These are phyloP conservation scores for Nibea coibor DNA, from an alignment of 2,113 vertebrate species.

Conservation along the genomic window DNA sequence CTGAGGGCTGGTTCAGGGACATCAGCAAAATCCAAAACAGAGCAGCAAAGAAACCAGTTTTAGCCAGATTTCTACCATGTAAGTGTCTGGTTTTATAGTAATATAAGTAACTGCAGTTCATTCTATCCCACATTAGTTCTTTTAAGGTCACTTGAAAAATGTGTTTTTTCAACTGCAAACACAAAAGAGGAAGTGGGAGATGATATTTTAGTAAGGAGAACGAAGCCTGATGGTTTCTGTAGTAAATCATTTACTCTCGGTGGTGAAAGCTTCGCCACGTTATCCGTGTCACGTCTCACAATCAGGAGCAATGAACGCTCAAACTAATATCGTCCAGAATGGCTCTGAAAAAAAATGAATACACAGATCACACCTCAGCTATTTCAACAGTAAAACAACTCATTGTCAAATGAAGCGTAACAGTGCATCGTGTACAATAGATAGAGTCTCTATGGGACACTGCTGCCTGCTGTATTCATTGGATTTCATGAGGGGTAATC, in stretches of 20 bases:
- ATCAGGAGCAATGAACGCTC: not conserved
- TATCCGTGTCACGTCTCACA: not conserved
- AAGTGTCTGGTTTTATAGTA: not conserved
- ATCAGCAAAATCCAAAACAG: slow-evolving; percentile 47
- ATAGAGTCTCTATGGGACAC: not conserved
- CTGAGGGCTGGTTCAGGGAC: slow-evolving; percentile 35
- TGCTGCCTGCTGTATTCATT: slow-evolving; percentile 21
- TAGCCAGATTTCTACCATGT: not conserved
- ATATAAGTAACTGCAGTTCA: not conserved
- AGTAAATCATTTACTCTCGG: not conserved
- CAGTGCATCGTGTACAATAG: not conserved
- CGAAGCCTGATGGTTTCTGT: not conserved
- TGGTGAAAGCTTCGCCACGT: not conserved
- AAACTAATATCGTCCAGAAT: not conserved
- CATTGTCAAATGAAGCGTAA: not conserved
- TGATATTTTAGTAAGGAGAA: not conserved
- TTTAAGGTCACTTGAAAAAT: no score
- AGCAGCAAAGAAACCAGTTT: slow-evolving; percentile 9
- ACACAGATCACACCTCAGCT: slow-evolving; percentile 21
- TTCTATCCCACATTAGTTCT: not conserved
- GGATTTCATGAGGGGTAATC: slow-evolving; percentile 2
- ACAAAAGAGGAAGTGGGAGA: not conserved
- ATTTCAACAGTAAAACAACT: slow-evolving; percentile 18
- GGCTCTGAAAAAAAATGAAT: not conserved
- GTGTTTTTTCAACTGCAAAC: not conserved